These are phyloP conservation scores for Branchellion lobata DNA, from an alignment of 2,888 invertebrate species.

Conservation along the genomic window DNA sequence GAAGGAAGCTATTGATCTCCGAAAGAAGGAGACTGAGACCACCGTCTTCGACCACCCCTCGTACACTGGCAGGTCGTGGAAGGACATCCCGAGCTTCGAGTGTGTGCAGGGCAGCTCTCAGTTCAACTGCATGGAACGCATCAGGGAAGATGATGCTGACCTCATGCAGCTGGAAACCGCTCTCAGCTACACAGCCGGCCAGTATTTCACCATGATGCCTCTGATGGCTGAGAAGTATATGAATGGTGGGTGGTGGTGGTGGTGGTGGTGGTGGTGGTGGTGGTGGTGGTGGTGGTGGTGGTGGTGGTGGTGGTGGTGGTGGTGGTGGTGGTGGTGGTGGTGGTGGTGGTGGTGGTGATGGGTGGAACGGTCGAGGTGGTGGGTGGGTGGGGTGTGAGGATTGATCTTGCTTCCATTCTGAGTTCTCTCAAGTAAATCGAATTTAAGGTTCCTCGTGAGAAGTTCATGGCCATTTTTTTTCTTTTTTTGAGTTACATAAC, in stretches of 20 bases:
- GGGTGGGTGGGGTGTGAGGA: no score
- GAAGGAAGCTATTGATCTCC: constrained; percentile 62
- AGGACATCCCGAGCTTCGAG: constrained; percentile 49
- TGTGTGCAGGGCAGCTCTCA: constrained; percentile 47
- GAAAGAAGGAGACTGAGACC: constrained; percentile 69
- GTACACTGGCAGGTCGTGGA: constrained; percentile 42
- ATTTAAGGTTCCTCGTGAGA: neutral
- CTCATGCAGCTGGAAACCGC: constrained; percentile 88
- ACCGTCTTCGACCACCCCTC: constrained; percentile 40
- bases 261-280: neutral
- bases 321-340: no score
- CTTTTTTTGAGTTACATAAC: neutral
- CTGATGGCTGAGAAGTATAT: constrained; percentile 66
- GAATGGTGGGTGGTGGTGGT: constrained; percentile 49
- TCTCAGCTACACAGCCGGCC: constrained; percentile 85
- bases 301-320: no score
- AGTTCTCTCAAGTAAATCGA: no score
- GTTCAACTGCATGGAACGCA: constrained; percentile 82
- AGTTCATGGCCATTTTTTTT: neutral
- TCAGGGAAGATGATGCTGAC: constrained; percentile 79
- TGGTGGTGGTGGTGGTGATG: no score
- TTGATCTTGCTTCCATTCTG: no score
- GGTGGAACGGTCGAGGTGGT: no score
- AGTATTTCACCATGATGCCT: constrained; percentile 87
- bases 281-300: no score